Evolutionary conservation across 1,140 invertebrate genomes (phyloP), one percentile per base, ranked within the genome.

Genomic region (Reticulitermes speratus): DNA sequence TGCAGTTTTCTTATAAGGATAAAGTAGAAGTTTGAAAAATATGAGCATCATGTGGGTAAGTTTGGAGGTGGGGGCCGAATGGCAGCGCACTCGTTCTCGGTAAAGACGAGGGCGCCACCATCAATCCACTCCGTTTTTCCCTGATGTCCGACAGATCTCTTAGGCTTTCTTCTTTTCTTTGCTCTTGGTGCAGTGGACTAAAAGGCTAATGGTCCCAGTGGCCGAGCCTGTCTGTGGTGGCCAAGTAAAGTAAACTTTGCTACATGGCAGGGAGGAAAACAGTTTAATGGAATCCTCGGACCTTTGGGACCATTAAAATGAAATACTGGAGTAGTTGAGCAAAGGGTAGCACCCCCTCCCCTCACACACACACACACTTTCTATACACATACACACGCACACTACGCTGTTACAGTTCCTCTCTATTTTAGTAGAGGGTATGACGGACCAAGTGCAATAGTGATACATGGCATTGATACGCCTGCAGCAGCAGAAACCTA

Each of bases 291-390:
- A 91, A 91, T 90, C 90, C 89, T 88, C n/a, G 25, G 90, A 89
- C 88, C 90, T 89, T 88, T 88, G 90, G 90, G 90, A 91, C 90
- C 90, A 91, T 91, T 91, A 91, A 91, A 91, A 91, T 91, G 90
- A 91, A 91, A 91, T 91, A 91, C 88, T 90, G 89, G 87, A 87
- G 83, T 52, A 84, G 83, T 75, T 75, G 65, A n/a, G 65, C 65
- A 75, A 65, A 65, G 59, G 59, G 59, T 65, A 65, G 59, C 16
- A 23, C 65, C 65, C 65, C 65, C 65, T 30, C 1, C 65, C n/a
- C n/a, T 14, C 65, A 0, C 25, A 30, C 7, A 75, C 65, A 75
- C 65, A 14, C 65, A 30, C n/a, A 38, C 38, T 38, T 38, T 5
- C 38, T 5, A 5, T 38, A 38, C 38, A 75, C 65, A 75, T 25